Base-by-base conservation (phyloP, 2,888 invertebrate species). In the Sturmia bella region DNA sequence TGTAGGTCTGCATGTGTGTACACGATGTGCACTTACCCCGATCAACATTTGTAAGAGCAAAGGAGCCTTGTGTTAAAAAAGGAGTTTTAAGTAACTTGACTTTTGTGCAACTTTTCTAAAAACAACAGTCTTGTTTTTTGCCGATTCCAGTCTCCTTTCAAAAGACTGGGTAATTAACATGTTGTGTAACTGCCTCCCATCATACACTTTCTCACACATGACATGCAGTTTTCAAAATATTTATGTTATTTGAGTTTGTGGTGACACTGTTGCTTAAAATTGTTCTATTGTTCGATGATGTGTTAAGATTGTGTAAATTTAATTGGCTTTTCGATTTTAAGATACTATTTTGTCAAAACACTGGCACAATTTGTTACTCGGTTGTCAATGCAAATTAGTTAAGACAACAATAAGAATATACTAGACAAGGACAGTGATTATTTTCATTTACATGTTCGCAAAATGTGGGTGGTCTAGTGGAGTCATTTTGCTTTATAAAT, bases 301-400 rank as follows among this genome's bases (percentile, higher is more conserved):
- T 84, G 80, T 66, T 80, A 77, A 73, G 84, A 85, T 84, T 81
- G 76, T 84, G 84, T 85, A 70, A 70, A 54, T 74, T 83, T 83
- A 84, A 85, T 83, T 85, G 84, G 27, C 66, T 59, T 69, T 70
- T 75, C 57, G 37, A 82, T 78, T 70, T 74, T 48, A 82, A 70
- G 82, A 82, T 82, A 82, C 74, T 70, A 82, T 82, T 82, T 70
- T 61, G 24, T 45, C 21, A 66, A 39, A 59, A 61, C 27, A 45
- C 21, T 63, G 41, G 39, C 43, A 57, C 63, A 73, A 81, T 57
- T 73, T 64, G 59, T 66, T 45, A 52, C 45, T 70, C 61, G 70
- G 17, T 78, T 76, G 72, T 61, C 59, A 37, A 70, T 66, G 64
- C 43, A 76, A 80, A 76, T 80, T 75, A 80, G 63, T 74, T 48